Evolutionary conservation across 2,113 vertebrate species (phyloP).

Genomic region (Chloebia gouldiae): DNA sequence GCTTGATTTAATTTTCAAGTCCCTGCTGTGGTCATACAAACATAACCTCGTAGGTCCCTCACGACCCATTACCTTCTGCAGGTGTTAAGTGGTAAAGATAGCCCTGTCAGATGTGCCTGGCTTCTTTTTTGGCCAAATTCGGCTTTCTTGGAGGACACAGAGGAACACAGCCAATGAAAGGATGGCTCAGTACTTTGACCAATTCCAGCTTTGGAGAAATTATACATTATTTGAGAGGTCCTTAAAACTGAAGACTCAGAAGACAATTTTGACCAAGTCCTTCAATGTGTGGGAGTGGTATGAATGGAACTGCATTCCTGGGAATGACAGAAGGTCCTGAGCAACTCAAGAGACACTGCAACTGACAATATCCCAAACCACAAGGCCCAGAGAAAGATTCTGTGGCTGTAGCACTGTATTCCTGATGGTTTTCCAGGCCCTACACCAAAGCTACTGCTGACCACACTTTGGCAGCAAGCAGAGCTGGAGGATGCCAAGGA

Average conservation of each 20-base stretch:
- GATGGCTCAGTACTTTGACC: background rate
- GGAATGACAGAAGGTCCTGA: background rate
- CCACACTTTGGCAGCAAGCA: background rate
- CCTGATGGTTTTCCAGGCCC: background rate
- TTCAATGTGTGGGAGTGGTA: background rate
- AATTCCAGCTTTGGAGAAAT: background rate
- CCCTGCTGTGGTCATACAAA: constrained; percentile 12
- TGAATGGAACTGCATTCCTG: background rate
- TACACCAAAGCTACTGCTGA: background rate
- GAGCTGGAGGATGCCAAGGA: background rate
- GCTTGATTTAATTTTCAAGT: constrained; percentile 47
- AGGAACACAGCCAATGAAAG: background rate
- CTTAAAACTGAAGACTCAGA: background rate
- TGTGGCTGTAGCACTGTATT: background rate
- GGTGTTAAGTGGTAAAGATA: background rate
- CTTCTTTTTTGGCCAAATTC: background rate
- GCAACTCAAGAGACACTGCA: background rate
- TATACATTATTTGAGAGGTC: background rate
- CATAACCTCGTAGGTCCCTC: background rate
- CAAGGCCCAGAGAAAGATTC: background rate
- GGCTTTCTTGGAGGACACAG: background rate
- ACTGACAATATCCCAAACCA: background rate
- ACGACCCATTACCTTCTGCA: background rate
- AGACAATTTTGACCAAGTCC: background rate
- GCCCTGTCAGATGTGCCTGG: background rate